phyloP scores from a whole-genome alignment of 2,888 invertebrate species.

The Tiliacea citrago region DNA sequence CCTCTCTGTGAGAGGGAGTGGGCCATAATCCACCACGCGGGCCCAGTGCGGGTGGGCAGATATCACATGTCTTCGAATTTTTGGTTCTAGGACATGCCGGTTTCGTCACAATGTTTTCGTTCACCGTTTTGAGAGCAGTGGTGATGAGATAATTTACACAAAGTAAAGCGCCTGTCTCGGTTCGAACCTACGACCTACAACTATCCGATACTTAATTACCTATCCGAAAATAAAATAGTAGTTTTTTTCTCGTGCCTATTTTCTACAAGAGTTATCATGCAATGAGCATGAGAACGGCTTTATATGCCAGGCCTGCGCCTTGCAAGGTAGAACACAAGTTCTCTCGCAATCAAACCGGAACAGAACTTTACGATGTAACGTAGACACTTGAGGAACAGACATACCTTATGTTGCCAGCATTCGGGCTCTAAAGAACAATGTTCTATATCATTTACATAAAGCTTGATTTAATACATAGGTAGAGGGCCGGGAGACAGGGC shows the following conservation, averaged over 20 bases:
- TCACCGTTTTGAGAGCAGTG: too few relatives aligned
- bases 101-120: too few relatives aligned
- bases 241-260: not conserved
- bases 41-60: too few relatives aligned
- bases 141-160: too few relatives aligned
- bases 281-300: slow-evolving; percentile 20
- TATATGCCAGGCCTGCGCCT: not conserved
- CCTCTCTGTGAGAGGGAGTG: too few relatives aligned
- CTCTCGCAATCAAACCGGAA: slow-evolving; percentile 60
- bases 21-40: too few relatives aligned
- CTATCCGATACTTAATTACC: too few relatives aligned
- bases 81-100: too few relatives aligned
- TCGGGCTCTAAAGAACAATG: slow-evolving; percentile 67
- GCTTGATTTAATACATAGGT: slow-evolving; percentile 69
- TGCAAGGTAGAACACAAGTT: slow-evolving; percentile 29
- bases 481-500: slow-evolving; percentile 70
- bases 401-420: slow-evolving; percentile 58
- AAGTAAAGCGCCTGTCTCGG: too few relatives aligned
- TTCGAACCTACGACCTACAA: too few relatives aligned
- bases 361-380: slow-evolving; percentile 60
- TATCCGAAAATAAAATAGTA: not conserved
- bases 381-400: slow-evolving; percentile 50
- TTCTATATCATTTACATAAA: slow-evolving; percentile 71
- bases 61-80: too few relatives aligned
- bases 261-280: slow-evolving; percentile 3